A percentile compares a stretch with the other conserved stretches of the same genome.
Conservation (phyloP, 2,888 invertebrate species). For the Epinotia nisella region DNA sequence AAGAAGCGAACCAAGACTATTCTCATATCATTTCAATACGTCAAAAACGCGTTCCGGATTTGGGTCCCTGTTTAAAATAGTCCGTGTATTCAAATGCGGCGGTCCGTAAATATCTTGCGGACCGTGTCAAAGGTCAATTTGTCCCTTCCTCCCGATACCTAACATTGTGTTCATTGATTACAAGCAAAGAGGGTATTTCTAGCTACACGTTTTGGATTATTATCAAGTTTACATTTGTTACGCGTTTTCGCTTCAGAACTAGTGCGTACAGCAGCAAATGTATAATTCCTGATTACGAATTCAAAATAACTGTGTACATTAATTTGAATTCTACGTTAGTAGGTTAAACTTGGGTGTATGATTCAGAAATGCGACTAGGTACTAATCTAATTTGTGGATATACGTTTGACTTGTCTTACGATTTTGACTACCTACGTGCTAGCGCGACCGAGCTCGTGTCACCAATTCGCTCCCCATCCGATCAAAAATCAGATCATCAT, state of each 20-base stretch:
- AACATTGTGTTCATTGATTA: slow-evolving; percentile 52
- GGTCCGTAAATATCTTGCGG: slow-evolving; percentile 48
- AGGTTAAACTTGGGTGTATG: no score
- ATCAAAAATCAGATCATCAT: no score
- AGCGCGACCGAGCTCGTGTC: no score
- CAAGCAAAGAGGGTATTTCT: slow-evolving; percentile 17
- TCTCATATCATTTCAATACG: not conserved
- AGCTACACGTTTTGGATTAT: not conserved
- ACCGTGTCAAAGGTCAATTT: slow-evolving; percentile 45
- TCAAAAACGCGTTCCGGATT: not conserved
- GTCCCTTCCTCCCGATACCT: slow-evolving; percentile 42
- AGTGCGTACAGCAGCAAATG: no score
- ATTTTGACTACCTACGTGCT: no score
- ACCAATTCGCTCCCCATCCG: no score
- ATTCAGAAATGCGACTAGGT: no score
- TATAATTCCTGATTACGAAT: no score
- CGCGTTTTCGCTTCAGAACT: not conserved
- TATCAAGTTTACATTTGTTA: not conserved
- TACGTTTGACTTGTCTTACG: no score
- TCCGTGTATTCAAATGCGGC: slow-evolving; percentile 51
- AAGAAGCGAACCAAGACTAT: not conserved
- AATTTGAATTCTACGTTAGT: no score
- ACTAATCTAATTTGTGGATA: no score
- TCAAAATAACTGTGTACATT: no score
- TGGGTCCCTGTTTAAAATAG: slow-evolving; percentile 45